Evolutionary conservation across 2,797 vertebrate species (phyloP), one percentile per base, ranked within the genome.

Genomic region (Rhinatrema bivittatum): DNA sequence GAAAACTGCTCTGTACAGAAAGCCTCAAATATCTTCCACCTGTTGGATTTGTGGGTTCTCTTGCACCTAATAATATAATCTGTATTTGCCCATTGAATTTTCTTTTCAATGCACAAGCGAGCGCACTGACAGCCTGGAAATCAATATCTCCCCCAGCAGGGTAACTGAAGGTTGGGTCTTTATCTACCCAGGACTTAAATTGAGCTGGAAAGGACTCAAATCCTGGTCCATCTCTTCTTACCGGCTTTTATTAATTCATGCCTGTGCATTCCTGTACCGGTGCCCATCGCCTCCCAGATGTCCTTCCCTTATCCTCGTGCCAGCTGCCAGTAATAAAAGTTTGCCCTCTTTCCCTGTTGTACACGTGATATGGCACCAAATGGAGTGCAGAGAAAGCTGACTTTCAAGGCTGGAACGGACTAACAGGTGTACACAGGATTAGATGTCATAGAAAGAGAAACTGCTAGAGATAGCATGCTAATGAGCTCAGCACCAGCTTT

Each of bases 181-280:
- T 28, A 50, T 18, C 36, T 0, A 0, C 0, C 6, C 0, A 17
- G 28, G 8, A n/a, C n/a, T n/a, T n/a, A n/a, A n/a, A n/a, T n/a
- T n/a, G n/a, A 12, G 20, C 31, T 22, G 14, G 14, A 33, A 16
- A 8, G 5, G 20, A 24, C 26, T 16, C 12, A 25, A 32, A 18
- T 14, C 37, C 43, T 6, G 0, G 5, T n/a, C 53, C 51, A 26
- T 11, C 51, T 58, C 32, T 10, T 45, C 48, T 58, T 53, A 45
- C 53, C 1, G 0, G 13, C 13, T 39, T 56, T 66, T 47, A 58
- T 39, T 66, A 66, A 63, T 63, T 69, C 41, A 61, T 61, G 53
- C 39, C 45, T 36, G 48, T 0, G 3, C 3, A n/a, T n/a, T n/a
- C n/a, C n/a, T n/a, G n/a, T n/a, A n/a, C n/a, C n/a, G n/a, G n/a